These are phyloP conservation scores for Cyanoramphus novaezelandiae DNA, from an alignment of 2,113 vertebrate species.

Conservation along the genomic window DNA sequence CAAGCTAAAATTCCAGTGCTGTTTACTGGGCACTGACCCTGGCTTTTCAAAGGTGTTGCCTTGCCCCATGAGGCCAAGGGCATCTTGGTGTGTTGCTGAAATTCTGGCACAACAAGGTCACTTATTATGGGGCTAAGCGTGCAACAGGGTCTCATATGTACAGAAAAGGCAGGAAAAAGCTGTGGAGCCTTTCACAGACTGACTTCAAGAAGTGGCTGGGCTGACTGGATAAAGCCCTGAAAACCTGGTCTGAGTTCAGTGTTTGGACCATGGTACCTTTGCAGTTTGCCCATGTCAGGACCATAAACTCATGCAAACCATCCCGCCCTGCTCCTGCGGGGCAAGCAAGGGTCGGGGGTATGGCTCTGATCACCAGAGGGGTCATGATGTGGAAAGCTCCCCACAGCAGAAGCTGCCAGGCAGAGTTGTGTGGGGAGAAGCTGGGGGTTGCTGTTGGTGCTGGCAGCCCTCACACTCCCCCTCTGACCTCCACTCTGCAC, in stretches of 20 bases:
- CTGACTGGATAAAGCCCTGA: neutral
- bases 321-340: neutral
- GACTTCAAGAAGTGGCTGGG: neutral
- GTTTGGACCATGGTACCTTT: neutral
- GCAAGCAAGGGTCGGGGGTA: neutral
- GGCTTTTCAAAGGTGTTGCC: neutral
- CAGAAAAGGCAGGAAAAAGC: neutral
- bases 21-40: neutral
- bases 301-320: neutral
- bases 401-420: neutral
- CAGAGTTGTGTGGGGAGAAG: rapidly evolving
- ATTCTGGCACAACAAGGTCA: neutral
- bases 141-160: rapidly evolving
- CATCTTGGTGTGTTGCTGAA: neutral
- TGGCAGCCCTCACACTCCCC: neutral
- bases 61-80: neutral
- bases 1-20: neutral
- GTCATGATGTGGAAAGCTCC: rapidly evolving
- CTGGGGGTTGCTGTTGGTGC: rapidly evolving
- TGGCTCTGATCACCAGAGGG: neutral
- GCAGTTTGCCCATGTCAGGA: rapidly evolving
- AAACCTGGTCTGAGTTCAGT: neutral
- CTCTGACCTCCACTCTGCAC: neutral
- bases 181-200: neutral
- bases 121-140: rapidly evolving